Percentiles rank a stretch among this genome's conserved stretches.
Evolutionary conservation across 2,888 invertebrate species (phyloP).

Genomic region (Panopea generosa): DNA sequence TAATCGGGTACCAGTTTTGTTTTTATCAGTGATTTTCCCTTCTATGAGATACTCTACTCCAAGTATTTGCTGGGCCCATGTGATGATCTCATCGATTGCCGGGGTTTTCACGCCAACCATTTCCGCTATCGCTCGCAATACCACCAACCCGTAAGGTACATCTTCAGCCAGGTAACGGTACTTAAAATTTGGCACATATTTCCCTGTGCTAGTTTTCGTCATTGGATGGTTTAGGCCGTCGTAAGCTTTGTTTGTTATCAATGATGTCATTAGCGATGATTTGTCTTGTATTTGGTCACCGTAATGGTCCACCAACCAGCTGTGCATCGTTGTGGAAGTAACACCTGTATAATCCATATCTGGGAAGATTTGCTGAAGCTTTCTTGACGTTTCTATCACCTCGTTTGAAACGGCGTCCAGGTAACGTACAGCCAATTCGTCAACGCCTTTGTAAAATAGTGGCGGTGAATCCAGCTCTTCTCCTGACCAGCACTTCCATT

Average conservation of each 20-base stretch:
- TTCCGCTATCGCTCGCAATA: conserved; percentile 65
- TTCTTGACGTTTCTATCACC: conserved; percentile 52
- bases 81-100: conserved; percentile 60
- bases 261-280: conserved; percentile 33
- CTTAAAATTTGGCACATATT: conserved; percentile 65
- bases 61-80: conserved; percentile 52
- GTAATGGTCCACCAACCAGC: conserved; percentile 64
- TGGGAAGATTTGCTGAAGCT: conserved; percentile 47
- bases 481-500: conserved; percentile 72
- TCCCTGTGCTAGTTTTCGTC: conserved; percentile 52
- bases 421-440: conserved; percentile 53
- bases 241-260: conserved; percentile 66
- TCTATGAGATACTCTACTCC: conserved; percentile 14
- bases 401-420: conserved; percentile 64
- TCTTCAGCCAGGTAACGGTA: conserved; percentile 71
- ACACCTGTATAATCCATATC: conserved; percentile 50
- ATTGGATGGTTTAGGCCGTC: conserved; percentile 69
- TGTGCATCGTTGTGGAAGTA: conserved; percentile 40
- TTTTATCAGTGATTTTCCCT: conserved; percentile 4
- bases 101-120: conserved; percentile 66
- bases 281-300: conserved; percentile 58
- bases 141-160: conserved; percentile 67
- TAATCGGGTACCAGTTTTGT: neutral
- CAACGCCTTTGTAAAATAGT: conserved; percentile 73
- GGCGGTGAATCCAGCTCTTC: conserved; percentile 60